Conservation (phyloP, 2,888 invertebrate genomes). For the Eupithecia dodoneata region DNA sequence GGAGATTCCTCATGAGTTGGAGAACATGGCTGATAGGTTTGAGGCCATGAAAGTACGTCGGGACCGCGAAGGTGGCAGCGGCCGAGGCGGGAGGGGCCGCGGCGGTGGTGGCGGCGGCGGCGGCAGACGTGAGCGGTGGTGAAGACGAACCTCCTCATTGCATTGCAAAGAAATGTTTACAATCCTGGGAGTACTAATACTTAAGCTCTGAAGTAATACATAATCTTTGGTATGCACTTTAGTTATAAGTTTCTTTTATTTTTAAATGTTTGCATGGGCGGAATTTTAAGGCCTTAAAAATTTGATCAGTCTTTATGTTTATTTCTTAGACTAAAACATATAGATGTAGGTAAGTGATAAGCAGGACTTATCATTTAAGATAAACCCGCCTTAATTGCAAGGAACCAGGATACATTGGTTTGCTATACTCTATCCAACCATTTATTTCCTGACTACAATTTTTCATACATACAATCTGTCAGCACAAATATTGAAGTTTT, state of each 20-base stretch:
- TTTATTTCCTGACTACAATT: too few relatives aligned
- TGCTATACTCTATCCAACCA: not conserved
- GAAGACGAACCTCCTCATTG: not conserved
- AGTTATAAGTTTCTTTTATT: not conserved
- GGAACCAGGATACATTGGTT: not conserved
- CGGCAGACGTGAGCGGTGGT: slow-evolving; percentile 43
- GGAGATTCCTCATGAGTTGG: slow-evolving; percentile 90
- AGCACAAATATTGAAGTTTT: too few relatives aligned
- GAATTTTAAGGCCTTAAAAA: not conserved
- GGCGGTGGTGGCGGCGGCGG: slow-evolving; percentile 60
- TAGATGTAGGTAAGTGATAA: slow-evolving; percentile 8
- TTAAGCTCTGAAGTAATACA: not conserved
- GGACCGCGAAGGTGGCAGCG: slow-evolving; percentile 78
- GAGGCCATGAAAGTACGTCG: slow-evolving; percentile 87
- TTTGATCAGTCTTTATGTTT: slow-evolving; percentile 3
- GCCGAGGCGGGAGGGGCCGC: slow-evolving; percentile 54
- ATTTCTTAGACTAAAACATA: slow-evolving; percentile 10
- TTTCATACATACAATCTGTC: too few relatives aligned
- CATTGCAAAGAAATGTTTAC: not conserved
- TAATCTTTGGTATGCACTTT: not conserved
- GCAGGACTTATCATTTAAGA: slow-evolving; percentile 3
- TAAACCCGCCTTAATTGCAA: slow-evolving; percentile 21
- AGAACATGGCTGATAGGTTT: slow-evolving; percentile 90
- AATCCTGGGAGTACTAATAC: not conserved
- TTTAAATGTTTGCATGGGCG: not conserved